Evolutionary conservation across 2,888 invertebrate species (phyloP).

Genomic region (Heterodera filipjevi): DNA sequence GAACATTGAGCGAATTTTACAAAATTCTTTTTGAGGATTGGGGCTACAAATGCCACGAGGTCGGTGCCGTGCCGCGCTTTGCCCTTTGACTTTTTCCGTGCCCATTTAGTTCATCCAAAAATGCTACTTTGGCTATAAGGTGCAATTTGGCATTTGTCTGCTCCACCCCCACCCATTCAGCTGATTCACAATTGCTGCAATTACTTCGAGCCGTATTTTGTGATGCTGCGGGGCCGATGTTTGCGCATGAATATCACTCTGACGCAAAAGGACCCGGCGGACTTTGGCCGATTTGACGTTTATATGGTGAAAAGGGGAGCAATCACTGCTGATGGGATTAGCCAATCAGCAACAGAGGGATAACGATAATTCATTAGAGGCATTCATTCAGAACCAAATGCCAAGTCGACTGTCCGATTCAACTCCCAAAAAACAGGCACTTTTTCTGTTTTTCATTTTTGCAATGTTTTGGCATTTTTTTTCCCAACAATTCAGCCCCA

Average conservation of each 20-base stretch:
- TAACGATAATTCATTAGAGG: neutral
- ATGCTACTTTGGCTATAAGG: conserved; percentile 36
- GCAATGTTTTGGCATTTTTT: neutral
- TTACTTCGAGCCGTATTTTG: conserved; percentile 37
- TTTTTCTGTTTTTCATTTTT: conserved; percentile 35
- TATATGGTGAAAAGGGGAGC: conserved; percentile 27
- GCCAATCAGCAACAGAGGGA: neutral
- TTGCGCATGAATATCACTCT: conserved; percentile 34
- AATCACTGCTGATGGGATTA: neutral
- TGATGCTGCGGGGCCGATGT: conserved; percentile 40
- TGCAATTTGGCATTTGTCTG: neutral
- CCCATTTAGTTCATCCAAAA: conserved; percentile 27
- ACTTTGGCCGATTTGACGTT: conserved; percentile 37
- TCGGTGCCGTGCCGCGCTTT: conserved; percentile 8
- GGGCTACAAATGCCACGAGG: conserved; percentile 45
- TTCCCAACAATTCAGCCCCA: conserved; percentile 38
- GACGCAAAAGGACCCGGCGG: conserved; percentile 43
- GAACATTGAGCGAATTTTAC: conserved; percentile 40
- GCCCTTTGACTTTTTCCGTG: neutral
- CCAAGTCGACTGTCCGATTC: conserved; percentile 34
- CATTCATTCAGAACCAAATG: conserved; percentile 31
- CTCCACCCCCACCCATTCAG: conserved; percentile 13
- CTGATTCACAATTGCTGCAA: conserved; percentile 31
- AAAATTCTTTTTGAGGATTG: conserved; percentile 39
- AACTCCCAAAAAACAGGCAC: conserved; percentile 31